Evolutionary conservation across 2,113 vertebrate species (phyloP), one percentile per base, ranked within the genome.

Genomic region (Notiomystis cincta): DNA sequence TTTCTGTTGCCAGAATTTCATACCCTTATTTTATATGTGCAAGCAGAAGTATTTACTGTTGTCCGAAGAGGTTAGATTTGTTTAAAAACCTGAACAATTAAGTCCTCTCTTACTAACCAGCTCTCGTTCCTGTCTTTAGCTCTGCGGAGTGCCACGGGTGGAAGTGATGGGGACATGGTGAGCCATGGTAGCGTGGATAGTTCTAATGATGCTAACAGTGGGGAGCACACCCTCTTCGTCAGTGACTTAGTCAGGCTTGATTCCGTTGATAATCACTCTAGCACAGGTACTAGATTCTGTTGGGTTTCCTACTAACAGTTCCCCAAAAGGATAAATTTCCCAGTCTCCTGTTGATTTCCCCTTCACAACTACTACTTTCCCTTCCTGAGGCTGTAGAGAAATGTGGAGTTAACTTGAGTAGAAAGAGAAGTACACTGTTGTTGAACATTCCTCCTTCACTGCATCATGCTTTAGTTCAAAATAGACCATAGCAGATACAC

Each of bases 161-260:
- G 97, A 97, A 98, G 97, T 96, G 98, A 99, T 90, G 98, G 97
- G 82, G 98, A 99, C 98, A 97, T 98, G 77, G 97, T 98, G 97
- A 99, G 99, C 98, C 99, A 98, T 47, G 98, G 98, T 93, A 99
- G 99, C 84, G 97, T 98, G 71, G 98, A 99, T 98, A 99, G 99
- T 97, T 98, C 98, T 75, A 98, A 97, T 62, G 99, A 99, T 95
- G 98, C 98, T 96, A 99, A 99, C 92, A 97, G 90, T 89, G 98
- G 98, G 95, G 98, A 99, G 88, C 98, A 98, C 93, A 97, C 96
- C 33, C 95, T 98, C 79, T 99, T 99, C 88, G 97, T 98, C 95
- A 98, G 93, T 93, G 97, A 98, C 95, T 97, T 98, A 95, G 93
- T 98, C 96, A 98, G 98, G 73, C 98, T 98, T 95, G 98, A 98